phyloP scores from a whole-genome alignment of 2,113 vertebrate genomes.

The Ardeotis arabs region DNA sequence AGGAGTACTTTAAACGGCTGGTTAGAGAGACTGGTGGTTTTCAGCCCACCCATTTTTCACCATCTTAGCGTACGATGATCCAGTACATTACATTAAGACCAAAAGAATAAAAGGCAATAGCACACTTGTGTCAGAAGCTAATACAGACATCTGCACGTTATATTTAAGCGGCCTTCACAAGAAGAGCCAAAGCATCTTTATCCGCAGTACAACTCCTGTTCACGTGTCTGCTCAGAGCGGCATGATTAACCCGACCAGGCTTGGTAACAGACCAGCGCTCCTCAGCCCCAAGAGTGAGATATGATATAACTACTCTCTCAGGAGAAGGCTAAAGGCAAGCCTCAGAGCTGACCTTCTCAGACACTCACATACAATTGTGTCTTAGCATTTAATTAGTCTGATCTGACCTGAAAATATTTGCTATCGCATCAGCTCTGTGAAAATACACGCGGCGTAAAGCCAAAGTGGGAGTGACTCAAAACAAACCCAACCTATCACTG shows the following conservation, averaged over 20 bases:
- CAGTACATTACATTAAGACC: background rate
- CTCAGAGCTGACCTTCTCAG: background rate
- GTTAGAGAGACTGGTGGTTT: background rate
- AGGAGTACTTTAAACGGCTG: background rate
- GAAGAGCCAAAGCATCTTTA: background rate
- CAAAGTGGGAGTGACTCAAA: background rate
- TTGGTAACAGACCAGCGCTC: background rate
- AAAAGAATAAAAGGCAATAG: background rate
- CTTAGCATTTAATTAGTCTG: background rate
- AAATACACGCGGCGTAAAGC: accelerated
- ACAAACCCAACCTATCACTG: background rate
- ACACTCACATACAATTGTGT: background rate
- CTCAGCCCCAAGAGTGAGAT: background rate
- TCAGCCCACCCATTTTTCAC: background rate
- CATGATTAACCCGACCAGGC: background rate
- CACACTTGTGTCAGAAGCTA: background rate
- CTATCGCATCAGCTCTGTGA: background rate
- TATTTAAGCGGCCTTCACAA: background rate
- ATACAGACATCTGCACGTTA: background rate
- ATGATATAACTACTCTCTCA: background rate
- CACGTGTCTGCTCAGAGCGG: background rate
- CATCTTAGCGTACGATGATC: accelerated
- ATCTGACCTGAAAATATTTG: background rate
- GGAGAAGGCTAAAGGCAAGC: background rate
- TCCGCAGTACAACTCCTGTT: background rate